A percentile compares a stretch with the other conserved stretches of the same genome.
Conservation (phyloP, 2,888 invertebrate genomes). For the Melangyna quadrimaculata region DNA sequence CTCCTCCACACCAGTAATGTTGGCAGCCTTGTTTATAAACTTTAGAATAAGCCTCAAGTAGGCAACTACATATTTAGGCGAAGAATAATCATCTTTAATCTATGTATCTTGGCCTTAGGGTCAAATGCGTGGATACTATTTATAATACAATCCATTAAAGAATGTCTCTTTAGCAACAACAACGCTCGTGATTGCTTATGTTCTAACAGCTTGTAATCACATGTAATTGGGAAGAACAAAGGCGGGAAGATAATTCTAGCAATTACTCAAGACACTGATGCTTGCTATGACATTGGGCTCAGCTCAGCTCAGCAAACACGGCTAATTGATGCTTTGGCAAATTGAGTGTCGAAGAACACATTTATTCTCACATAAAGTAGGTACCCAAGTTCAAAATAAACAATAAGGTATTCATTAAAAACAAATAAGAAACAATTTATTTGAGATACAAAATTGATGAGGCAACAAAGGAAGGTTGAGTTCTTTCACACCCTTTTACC, state of each 20-base stretch:
- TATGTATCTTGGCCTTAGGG: slow-evolving; percentile 63
- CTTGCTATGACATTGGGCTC: slow-evolving; percentile 51
- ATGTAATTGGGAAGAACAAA: slow-evolving; percentile 55
- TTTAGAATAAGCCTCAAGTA: slow-evolving; percentile 26
- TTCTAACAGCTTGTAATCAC: slow-evolving; percentile 27
- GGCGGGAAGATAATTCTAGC: slow-evolving; percentile 54
- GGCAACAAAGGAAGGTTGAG: slow-evolving; percentile 21
- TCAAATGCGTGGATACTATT: slow-evolving; percentile 60
- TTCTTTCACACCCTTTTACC: slow-evolving; percentile 31
- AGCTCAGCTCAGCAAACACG: slow-evolving; percentile 27
- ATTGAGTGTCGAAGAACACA: slow-evolving; percentile 57
- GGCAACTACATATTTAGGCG: slow-evolving; percentile 25
- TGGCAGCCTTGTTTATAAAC: slow-evolving; percentile 53
- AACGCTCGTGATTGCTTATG: slow-evolving; percentile 42
- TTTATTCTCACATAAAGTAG: slow-evolving; percentile 23
- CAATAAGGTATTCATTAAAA: background rate
- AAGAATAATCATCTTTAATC: slow-evolving; percentile 47
- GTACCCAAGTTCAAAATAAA: background rate
- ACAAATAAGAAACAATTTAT: slow-evolving; percentile 13
- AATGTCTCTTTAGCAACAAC: slow-evolving; percentile 6
- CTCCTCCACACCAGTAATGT: slow-evolving; percentile 45
- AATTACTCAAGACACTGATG: slow-evolving; percentile 40
- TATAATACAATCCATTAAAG: slow-evolving; percentile 26
- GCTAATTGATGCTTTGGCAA: slow-evolving; percentile 65
- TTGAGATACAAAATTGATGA: slow-evolving; percentile 1